Base-by-base conservation (phyloP, 2,888 invertebrate species). In the Erpobdella octoculata region DNA sequence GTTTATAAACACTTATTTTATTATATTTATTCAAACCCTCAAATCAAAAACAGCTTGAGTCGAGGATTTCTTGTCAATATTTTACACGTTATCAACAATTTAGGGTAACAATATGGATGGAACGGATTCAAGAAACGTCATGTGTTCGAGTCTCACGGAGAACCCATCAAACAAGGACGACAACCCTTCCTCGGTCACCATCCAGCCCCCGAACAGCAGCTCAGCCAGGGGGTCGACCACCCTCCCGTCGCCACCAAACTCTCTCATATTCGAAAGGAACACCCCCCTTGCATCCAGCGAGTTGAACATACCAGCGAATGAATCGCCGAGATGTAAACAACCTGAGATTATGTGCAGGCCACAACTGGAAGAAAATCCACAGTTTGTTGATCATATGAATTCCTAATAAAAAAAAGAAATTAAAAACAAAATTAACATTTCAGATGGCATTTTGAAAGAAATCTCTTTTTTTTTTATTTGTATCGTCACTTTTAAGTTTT, bases 261-360 rank as follows among this genome's bases (percentile, higher is more conserved):
- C 69, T 18, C 48, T 69, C 69, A 69, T 69, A 36, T 69, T 69
- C 58, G 69, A 69, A 31, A 62, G 62, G 62, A n/a, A 28, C 62
- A 33, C 62, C 6, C 69, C 69, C 35, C 36, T 48, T 9, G 46
- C 53, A 25, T 25, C 58, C 1, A 36, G 35, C 37, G 69, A 58
- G 6, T 4, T 38, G 9, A 65, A 65, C 65, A 25, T 25, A 36
- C 46, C 46, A 41, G 12, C 28, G 31, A 62, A 31, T 62, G 53
- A 53, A 53, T 53, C 53, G 21, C 53, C 53, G 53, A 53, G 53
- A 28, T 21, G 28, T 21, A 53, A 53, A 28, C 53, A 21, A n/a
- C n/a, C n/a, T n/a, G n/a, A n/a, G n/a, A n/a, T n/a, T n/a, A n/a
- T n/a, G n/a, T n/a, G n/a, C n/a, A n/a, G n/a, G n/a, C n/a, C n/a